A percentile compares a stretch with the other conserved stretches of the same genome.
phyloP scores from a whole-genome alignment of 2,797 vertebrate species.

The Spheniscus humboldti region DNA sequence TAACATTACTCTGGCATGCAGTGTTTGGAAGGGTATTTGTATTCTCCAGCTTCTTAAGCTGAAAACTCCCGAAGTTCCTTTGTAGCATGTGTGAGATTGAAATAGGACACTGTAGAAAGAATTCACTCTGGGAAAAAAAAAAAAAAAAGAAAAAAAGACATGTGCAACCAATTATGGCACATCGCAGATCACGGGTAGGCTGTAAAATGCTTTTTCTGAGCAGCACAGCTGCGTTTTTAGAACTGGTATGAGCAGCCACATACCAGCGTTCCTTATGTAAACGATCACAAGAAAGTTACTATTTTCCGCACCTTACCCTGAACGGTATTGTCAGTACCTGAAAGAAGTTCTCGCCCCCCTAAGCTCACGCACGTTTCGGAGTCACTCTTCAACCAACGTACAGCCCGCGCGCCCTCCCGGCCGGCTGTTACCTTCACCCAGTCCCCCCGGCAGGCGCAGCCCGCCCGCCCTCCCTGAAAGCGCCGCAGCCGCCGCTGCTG shows the following conservation, averaged over 20 bases:
- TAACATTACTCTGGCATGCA: neutral
- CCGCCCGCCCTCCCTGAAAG: neutral
- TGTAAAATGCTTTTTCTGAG: neutral
- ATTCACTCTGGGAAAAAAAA: neutral
- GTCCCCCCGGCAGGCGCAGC: neutral
- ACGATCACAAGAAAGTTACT: too few species aligned
- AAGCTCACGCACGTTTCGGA: neutral
- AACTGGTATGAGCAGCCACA: neutral
- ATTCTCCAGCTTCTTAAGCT: neutral
- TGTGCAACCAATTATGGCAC: neutral
- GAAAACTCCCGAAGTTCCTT: neutral
- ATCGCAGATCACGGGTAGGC: neutral
- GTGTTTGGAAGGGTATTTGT: neutral
- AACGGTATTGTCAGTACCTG: rapidly evolving
- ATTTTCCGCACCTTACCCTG: neutral
- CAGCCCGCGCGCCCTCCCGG: neutral
- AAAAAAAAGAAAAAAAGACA: neutral
- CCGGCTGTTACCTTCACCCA: neutral
- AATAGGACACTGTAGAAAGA: neutral
- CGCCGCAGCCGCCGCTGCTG: neutral
- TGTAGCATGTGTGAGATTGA: neutral
- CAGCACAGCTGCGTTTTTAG: neutral
- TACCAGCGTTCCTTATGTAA: neutral
- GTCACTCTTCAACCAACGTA: too few species aligned
- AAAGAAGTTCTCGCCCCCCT: neutral